Evolutionary conservation across 2,113 vertebrate genomes (phyloP), one percentile per base, ranked within the genome.

Genomic region (Pungitius pungitius): DNA sequence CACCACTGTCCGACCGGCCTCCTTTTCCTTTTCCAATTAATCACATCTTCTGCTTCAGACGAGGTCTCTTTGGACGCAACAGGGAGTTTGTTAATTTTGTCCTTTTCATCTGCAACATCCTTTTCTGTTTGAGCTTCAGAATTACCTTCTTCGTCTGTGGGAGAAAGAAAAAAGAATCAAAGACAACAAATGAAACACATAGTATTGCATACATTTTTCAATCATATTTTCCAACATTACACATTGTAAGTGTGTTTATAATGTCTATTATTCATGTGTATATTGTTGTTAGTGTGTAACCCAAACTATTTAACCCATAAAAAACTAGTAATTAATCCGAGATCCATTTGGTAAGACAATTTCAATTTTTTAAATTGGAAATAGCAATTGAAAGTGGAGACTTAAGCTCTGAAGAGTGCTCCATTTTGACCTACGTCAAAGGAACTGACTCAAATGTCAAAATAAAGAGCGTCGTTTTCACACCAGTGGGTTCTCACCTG

Each of bases 1-100:
- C 93, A 92, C 92, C 93, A 92, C 26, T 78, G 37, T 8, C 91
- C 88, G 9, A 83, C 49, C 11, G 14, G 68, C 18, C 60, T 89
- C 37, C 85, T 90, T 35, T 52, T 90, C 57, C 92, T 87, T 51
- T 78, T 94, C 15, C 37, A 26, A 3, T 17, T 4, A 47, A 51
- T 9, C 22, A 13, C 49, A 57, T 4, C 1, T 9, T 82, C 85
- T n/a, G n/a, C n/a, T 35, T 69, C 67, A n/a, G 71, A 47, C 24
- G 65, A 73, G 49, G 68, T 81, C 45, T 24, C 18, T 11, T 58
- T 58, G 42, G 42, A 33, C 40, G 20, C 4, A 42, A 3, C 30
- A 0, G 56, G 30, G 1, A 5, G 45, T 47, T 75, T 49, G 2
- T 6, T 59, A 13, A 51, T 67, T 37, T 80, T 27, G 3, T 12